phyloP scores from a whole-genome alignment of 2,113 vertebrate species.

The Gavialis gangeticus region DNA sequence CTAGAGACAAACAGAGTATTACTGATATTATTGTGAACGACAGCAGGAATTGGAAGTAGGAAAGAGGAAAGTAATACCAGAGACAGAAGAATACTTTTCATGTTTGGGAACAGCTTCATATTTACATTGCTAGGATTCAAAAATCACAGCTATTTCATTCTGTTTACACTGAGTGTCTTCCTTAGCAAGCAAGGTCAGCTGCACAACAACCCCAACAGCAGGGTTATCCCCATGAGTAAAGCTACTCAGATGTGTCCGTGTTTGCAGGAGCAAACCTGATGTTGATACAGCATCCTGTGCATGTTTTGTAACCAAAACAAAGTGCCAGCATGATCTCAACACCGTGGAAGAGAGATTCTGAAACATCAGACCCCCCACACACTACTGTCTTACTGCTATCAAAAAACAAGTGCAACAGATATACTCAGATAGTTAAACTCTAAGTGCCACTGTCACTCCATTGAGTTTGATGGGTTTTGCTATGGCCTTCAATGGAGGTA shows the following conservation, averaged over 20 bases:
- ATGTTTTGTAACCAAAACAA: neutral
- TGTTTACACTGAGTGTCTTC: neutral
- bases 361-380: too few species aligned
- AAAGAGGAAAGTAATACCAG: neutral
- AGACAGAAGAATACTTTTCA: neutral
- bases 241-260: neutral
- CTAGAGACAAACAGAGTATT: slow-evolving; percentile 74
- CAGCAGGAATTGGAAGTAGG: rapidly evolving
- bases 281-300: neutral
- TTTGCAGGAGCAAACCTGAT: neutral
- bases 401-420: too few species aligned
- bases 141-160: neutral
- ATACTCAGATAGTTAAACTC: too few species aligned
- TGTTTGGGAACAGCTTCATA: neutral
- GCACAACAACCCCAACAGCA: too few species aligned
- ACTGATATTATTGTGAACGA: neutral
- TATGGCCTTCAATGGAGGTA: too few species aligned
- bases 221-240: neutral
- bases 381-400: too few species aligned
- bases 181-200: neutral
- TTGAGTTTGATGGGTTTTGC: too few species aligned
- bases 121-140: neutral
- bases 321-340: neutral
- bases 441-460: too few species aligned
- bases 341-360: too few species aligned